Evolutionary conservation across 2,888 invertebrate species (phyloP).

Genomic region (Axea sp.): DNA sequence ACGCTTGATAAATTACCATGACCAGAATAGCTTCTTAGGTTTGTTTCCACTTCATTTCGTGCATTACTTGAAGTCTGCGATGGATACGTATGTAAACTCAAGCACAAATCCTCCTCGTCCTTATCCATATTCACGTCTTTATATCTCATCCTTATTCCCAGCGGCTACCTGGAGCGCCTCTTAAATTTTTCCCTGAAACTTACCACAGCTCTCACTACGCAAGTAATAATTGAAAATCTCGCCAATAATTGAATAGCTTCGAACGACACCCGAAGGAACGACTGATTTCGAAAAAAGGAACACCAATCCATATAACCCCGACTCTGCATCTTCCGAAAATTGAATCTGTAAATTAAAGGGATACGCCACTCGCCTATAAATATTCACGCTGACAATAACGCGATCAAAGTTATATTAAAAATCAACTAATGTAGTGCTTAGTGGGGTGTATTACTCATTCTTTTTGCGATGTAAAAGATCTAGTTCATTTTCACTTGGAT

Average conservation of each 20-base stretch:
- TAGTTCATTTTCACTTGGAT: too few relatives aligned
- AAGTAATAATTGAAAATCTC: constrained; percentile 56
- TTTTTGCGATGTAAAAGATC: constrained; percentile 23
- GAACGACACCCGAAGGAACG: constrained; percentile 53
- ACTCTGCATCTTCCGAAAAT: constrained; percentile 36
- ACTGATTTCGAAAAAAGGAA: constrained; percentile 48
- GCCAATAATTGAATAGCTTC: constrained; percentile 52
- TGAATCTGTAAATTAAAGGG: constrained; percentile 46
- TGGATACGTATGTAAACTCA: neutral
- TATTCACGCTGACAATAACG: constrained; percentile 44
- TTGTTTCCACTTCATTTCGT: too few relatives aligned
- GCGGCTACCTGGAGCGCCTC: constrained; percentile 51
- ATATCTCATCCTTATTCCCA: constrained; percentile 58
- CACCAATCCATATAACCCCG: constrained; percentile 24
- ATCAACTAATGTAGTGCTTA: constrained; percentile 21
- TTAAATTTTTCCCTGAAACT: constrained; percentile 49
- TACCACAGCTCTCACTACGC: constrained; percentile 51
- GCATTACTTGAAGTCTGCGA: too few relatives aligned
- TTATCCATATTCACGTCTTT: constrained; percentile 24
- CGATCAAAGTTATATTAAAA: constrained; percentile 41
- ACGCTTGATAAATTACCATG: too few relatives aligned
- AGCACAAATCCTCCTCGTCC: constrained; percentile 4
- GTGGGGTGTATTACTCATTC: constrained; percentile 35
- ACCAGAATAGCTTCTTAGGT: too few relatives aligned
- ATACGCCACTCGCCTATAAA: constrained; percentile 25